Percentiles rank a stretch among this genome's conserved stretches.
Evolutionary conservation across 2,888 invertebrate species (phyloP).

Genomic region (Tetranychus piercei): DNA sequence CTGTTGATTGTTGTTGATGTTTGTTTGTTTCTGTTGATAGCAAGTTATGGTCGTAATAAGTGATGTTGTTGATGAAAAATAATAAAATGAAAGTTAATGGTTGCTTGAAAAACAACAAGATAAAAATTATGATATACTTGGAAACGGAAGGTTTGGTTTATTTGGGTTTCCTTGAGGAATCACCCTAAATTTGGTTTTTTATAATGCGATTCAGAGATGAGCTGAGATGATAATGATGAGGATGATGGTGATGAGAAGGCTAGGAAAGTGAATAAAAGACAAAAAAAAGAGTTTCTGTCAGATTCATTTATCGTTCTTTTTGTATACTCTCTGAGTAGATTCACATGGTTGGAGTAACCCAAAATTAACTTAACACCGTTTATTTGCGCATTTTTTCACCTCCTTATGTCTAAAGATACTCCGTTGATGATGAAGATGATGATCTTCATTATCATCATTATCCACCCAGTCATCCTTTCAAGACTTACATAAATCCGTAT

Average conservation of each 20-base stretch:
- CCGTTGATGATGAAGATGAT: not conserved
- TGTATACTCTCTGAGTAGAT: not conserved
- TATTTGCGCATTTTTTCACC: not conserved
- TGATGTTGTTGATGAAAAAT: not conserved
- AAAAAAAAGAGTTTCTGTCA: not conserved
- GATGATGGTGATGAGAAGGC: no score
- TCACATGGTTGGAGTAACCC: not conserved
- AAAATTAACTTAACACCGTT: not conserved
- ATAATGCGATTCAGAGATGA: not conserved
- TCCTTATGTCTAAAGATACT: not conserved
- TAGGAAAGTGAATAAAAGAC: not conserved
- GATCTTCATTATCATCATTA: not conserved
- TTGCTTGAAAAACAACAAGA: not conserved
- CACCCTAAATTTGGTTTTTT: not conserved
- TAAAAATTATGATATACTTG: not conserved
- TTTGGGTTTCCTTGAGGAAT: not conserved
- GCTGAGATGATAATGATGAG: no score
- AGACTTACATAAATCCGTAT: not conserved
- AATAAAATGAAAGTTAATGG: not conserved
- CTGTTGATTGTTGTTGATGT: no score
- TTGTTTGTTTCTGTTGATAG: no score
- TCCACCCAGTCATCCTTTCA: not conserved
- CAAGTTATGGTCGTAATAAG: no score
- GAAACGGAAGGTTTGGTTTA: not conserved
- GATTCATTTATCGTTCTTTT: not conserved